Conservation (phyloP, 2,113 vertebrate genomes). For the Pollachius pollachius region DNA sequence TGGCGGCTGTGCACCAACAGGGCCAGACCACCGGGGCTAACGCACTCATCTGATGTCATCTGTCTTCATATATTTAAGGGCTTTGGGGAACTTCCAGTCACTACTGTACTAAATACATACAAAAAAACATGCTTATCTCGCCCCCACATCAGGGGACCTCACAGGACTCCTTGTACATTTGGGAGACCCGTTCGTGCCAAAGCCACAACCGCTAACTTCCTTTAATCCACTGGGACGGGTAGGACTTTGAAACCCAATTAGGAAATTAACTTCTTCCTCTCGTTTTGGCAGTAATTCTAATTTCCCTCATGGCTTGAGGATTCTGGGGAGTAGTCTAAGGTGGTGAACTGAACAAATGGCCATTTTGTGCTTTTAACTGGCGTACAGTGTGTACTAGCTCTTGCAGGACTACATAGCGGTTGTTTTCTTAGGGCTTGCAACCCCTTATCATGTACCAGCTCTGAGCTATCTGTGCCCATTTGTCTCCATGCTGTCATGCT, state of each 20-base stretch:
- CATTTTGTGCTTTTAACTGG: neutral
- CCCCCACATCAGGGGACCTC: constrained; percentile 49
- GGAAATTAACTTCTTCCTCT: constrained; percentile 57
- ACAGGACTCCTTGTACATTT: constrained; percentile 37
- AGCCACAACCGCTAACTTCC: constrained; percentile 62
- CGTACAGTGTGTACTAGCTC: too few relatives aligned
- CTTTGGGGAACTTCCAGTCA: constrained; percentile 24
- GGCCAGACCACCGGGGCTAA: constrained; percentile 39
- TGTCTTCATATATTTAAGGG: constrained; percentile 43
- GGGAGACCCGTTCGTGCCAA: constrained; percentile 34
- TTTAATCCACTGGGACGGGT: constrained; percentile 42
- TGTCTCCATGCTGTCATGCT: too few relatives aligned
- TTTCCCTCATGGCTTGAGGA: constrained; percentile 44
- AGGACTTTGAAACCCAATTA: constrained; percentile 62
- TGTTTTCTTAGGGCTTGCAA: too few relatives aligned
- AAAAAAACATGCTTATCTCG: constrained; percentile 39
- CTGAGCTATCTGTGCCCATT: too few relatives aligned
- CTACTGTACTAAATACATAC: constrained; percentile 10
- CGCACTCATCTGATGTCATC: constrained; percentile 47
- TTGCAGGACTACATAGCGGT: too few relatives aligned
- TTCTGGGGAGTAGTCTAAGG: constrained; percentile 35
- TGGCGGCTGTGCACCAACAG: constrained; percentile 15
- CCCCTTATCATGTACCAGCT: too few relatives aligned
- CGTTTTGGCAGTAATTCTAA: constrained; percentile 49
- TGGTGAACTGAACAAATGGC: constrained; percentile 24